Evolutionary conservation across 2,797 vertebrate genomes (phyloP).

Genomic region (Halcyon chelicuti): DNA sequence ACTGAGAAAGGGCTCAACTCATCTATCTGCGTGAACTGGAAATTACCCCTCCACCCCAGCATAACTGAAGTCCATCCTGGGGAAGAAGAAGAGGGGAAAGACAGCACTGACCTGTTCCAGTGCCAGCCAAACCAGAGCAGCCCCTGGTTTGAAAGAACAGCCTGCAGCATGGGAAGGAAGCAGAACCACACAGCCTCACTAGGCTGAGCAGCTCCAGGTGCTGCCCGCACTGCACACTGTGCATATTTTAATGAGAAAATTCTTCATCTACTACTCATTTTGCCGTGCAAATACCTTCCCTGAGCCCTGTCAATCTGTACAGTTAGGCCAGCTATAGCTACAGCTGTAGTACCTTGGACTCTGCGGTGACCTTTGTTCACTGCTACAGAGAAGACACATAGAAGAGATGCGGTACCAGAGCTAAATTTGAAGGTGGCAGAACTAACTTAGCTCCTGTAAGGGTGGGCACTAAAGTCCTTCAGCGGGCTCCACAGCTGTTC

Average conservation of each 20-base stretch:
- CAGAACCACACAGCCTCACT: not conserved
- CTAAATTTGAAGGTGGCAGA: not conserved
- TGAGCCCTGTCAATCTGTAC: not conserved
- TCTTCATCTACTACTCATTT: not conserved
- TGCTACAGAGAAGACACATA: not conserved
- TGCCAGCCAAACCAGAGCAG: not conserved
- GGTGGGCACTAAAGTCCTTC: not conserved
- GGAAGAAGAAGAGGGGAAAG: not conserved
- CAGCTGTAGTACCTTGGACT: not conserved
- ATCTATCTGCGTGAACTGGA: not conserved
- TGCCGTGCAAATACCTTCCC: not conserved
- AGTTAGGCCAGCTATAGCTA: not conserved
- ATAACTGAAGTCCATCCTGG: not conserved
- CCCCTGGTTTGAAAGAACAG: not conserved
- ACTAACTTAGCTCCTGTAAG: not conserved
- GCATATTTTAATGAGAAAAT: not conserved
- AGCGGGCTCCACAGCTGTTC: not conserved
- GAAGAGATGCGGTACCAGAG: rapidly evolving
- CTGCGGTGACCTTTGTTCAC: not conserved
- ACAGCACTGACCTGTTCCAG: not conserved
- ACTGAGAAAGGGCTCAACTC: not conserved
- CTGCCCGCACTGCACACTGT: rapidly evolving
- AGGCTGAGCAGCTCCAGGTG: not conserved
- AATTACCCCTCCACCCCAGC: not conserved
- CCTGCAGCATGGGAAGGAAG: not conserved